Evolutionary conservation across 2,113 vertebrate genomes (phyloP).

Genomic region (Centropus unirufus): DNA sequence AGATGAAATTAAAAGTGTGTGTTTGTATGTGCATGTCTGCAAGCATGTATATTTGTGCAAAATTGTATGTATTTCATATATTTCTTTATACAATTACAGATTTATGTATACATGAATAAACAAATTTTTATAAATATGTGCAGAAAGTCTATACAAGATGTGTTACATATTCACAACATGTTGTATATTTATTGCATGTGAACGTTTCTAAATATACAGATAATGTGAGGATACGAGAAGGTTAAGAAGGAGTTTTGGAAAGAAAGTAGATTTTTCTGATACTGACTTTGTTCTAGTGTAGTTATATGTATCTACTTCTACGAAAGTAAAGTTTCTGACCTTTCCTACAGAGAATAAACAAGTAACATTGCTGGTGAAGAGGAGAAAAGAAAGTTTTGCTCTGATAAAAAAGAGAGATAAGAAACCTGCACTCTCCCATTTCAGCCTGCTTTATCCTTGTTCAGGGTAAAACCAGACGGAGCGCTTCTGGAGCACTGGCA

Average conservation of each 20-base stretch:
- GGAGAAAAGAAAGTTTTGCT: not conserved
- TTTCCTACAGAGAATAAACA: not conserved
- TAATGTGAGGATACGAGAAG: not conserved
- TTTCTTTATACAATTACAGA: not conserved
- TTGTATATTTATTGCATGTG: not conserved
- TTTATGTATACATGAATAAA: not conserved
- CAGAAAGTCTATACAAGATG: not conserved
- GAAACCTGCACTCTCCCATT: not conserved
- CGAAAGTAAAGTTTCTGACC: not conserved
- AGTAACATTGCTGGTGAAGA: not conserved
- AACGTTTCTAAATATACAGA: not conserved
- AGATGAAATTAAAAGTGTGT: not conserved
- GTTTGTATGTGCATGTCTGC: not conserved
- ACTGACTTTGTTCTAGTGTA: not conserved
- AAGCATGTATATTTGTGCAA: not conserved
- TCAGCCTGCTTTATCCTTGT: not conserved
- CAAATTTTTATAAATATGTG: not conserved
- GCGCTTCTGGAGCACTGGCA: not conserved
- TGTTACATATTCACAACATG: not conserved
- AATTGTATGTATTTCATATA: not conserved
- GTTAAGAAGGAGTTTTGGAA: not conserved
- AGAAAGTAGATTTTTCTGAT: not conserved
- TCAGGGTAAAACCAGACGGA: not conserved
- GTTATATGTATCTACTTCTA: not conserved
- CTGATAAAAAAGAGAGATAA: not conserved